Evolutionary conservation across 1,140 invertebrate species (phyloP), one percentile per base, ranked within the genome.

Genomic region (Gryon sp.): DNA sequence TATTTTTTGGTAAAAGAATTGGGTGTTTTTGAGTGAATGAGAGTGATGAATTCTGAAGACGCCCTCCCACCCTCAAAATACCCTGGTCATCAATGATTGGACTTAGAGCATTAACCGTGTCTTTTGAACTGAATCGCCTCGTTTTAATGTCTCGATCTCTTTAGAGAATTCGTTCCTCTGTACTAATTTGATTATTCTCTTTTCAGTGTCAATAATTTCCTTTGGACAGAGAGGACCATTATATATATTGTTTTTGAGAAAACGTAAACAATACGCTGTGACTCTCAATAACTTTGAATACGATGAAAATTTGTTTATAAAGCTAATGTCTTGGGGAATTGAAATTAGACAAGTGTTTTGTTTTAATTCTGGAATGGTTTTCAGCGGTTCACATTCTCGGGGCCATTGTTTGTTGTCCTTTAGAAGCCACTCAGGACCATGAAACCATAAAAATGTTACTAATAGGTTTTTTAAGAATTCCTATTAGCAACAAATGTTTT

Each of bases 401-500:
- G 38, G 16, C 38, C 19, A 5, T 20, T 11, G 20, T 41, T n/a
- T 20, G 16, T 8, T 2, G 7, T 6, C 14, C 22, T 24, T 7
- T 24, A 8, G 4, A n/a, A 32, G 28, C 28, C 28, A 32, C 6
- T 6, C 4, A 1, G 28, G 28, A 32, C 28, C 28, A 11, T 11
- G 6, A 3, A 36, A 3, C 36, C 36, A 40, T 4, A 19, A 9
- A 0, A n/a, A n/a, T n/a, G n/a, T n/a, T n/a, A n/a, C n/a, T 24
- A 24, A 24, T 3, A 24, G 3, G 7, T 24, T 3, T 7, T 7
- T 24, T 7, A 3, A 24, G 22, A 4, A 24, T 24, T 14, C 19
- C 30, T n/a, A 36, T 52, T 52, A 2, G 48, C 9, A 2, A 52
- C 48, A n/a, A 14, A 52, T 2, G 19, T 36, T 3, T 34, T 34